Evolutionary conservation across 1,140 invertebrate genomes (phyloP), one percentile per base, ranked within the genome.

Genomic region (Drosophila hydei): DNA sequence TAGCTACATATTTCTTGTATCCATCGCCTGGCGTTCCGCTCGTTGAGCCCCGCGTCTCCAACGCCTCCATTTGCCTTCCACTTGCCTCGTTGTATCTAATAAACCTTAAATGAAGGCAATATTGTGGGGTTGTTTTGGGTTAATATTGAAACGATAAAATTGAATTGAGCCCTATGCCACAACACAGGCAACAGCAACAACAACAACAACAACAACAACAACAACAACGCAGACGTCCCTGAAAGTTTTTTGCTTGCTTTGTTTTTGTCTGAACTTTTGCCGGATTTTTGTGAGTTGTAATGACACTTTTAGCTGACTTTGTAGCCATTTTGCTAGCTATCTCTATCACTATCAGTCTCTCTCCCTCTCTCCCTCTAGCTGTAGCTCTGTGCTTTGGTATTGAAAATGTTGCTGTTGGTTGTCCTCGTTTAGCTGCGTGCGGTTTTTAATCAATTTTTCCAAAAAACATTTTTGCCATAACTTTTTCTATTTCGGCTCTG

Each of bases 61-160:
- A 21, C 45, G 42, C 50, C 38, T 58, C 38, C 50, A 43, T 64
- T 42, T 42, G 38, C 5, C 38, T 70, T 38, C 50, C 50, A 58
- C 69, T 42, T 45, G 62, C 74, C 73, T 81, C 80, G 77, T 87
- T 90, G 81, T 81, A 77, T 78, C 88, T 90, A 90, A 90, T 90
- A 90, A 90, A 90, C 88, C 88, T 90, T 90, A 90, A 90, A 90
- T 90, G 88, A 90, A 84, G 83, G 87, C 88, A 90, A 90, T 90
- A 90, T 90, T 90, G 88, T 88, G 88, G 88, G 84, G 88, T 84
- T 90, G 83, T 90, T 90, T 90, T 88, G 88, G 88, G 88, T 90
- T 90, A 84, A 90, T 90, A 80, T 90, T 89, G 88, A 80, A 84
- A 90, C 79, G 83, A 90, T 88, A 90, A 90, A 90, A 90, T 88